phyloP scores from a whole-genome alignment of 2,888 invertebrate species.

The Drosophila testacea region DNA sequence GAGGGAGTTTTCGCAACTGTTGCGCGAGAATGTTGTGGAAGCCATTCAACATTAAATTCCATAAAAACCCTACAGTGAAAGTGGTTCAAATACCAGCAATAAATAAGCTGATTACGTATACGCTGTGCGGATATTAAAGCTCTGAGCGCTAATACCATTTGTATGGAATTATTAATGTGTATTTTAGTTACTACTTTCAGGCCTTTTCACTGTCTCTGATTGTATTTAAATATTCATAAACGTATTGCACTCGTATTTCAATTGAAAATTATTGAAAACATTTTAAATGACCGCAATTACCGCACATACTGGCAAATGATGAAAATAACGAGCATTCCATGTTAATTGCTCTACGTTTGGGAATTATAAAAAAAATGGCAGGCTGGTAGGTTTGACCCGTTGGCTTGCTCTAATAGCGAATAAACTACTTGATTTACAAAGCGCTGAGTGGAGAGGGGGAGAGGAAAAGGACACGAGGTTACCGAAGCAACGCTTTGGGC shows the following conservation, averaged over 20 bases:
- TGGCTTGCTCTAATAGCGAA: slow-evolving; percentile 64
- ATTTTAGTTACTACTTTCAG: slow-evolving; percentile 34
- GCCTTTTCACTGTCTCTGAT: slow-evolving; percentile 3
- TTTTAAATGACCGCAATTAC: slow-evolving; percentile 64
- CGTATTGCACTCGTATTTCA: slow-evolving; percentile 22
- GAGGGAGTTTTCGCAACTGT: slow-evolving; percentile 61
- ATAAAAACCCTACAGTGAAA: slow-evolving; percentile 8
- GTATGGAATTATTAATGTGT: slow-evolving; percentile 45
- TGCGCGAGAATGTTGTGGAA: slow-evolving; percentile 40
- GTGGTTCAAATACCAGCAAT: slow-evolving; percentile 10
- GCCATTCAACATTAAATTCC: slow-evolving; percentile 38
- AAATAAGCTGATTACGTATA: slow-evolving; percentile 45
- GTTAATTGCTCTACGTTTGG: slow-evolving; percentile 64
- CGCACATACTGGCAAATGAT: slow-evolving; percentile 36
- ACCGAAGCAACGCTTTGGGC: slow-evolving; percentile 17
- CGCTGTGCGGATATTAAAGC: slow-evolving; percentile 30
- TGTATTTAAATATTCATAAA: slow-evolving; percentile 45
- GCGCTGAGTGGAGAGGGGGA: neutral
- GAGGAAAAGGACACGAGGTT: neutral
- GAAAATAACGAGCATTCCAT: slow-evolving; percentile 52
- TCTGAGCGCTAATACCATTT: slow-evolving; percentile 6
- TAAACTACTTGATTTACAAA: slow-evolving; percentile 65
- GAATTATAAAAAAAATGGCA: slow-evolving; percentile 11
- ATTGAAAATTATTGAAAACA: slow-evolving; percentile 61
- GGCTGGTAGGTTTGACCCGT: slow-evolving; percentile 24